Base-by-base conservation (phyloP, 2,797 vertebrate species). In the Trachurus trachurus region DNA sequence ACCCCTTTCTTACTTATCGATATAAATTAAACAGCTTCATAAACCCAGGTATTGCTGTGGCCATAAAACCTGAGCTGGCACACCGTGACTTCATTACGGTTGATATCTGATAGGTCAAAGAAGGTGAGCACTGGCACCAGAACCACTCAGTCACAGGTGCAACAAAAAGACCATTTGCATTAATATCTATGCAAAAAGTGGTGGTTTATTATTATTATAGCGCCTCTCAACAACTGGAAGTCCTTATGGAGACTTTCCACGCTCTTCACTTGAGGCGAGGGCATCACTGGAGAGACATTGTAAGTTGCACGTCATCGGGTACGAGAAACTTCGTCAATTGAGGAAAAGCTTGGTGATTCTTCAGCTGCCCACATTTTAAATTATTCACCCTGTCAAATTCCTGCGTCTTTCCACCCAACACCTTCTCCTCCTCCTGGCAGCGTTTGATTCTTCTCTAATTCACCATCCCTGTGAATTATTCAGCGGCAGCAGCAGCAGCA, bases 401-500 rank as follows among this genome's bases (percentile, higher is more conserved):
- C 73, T 49, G 49, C n/a, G 57, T 9, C 56, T 70, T 75, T 76
- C 54, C 63, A 44, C 64, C 75, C 71, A 74, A 70, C 79, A 69
- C 78, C 85, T 80, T 69, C 70, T 50, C 26, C 26, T 50, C 26
- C 26, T 26, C 66, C 57, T 50, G 54, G 56, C 76, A 12, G 76
- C 9, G 62, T 74, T 45, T 15, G 71, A 68, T 64, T 83, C 62
- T 37, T 44, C 78, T 82, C 69, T 54, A 37, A 74, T 60, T 84
- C 64, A 54, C 52, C 74, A 45, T 82, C 40, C 56, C 22, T 42
- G 79, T 92, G 45, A 92, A 93, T 91, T 83, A 94, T 92, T 92
- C 81, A 92, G 71, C 13, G 11, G 26, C 54, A 12, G 57, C 0
- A 37, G 57, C 0, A 37, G 64, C 19, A 66, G 31, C 31, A 34